Base-by-base conservation (phyloP, 2,888 invertebrate genomes). In the Schizotus pectinicornis region DNA sequence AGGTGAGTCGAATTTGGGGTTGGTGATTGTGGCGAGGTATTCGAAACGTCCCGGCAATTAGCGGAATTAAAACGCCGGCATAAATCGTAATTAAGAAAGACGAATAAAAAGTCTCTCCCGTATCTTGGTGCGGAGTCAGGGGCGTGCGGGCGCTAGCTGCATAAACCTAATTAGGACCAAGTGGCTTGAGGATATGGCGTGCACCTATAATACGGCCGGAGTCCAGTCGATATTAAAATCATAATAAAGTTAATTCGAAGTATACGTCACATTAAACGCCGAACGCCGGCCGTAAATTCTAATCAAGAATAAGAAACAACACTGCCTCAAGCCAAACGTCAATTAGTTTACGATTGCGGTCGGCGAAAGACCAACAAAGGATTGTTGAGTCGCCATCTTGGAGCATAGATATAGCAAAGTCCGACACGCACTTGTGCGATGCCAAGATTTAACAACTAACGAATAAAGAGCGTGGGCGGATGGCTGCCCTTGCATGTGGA, bases 191-290 rank as follows among this genome's bases (percentile, higher is more conserved):
- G 43, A 49, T 49, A 49, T 43, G 37, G 43, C 49, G 35, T 56
- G 43, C 22, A 22, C 22, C 22, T 22, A 22, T 22, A 22, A 22
- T 22, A 22, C 22, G 5, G 22, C 22, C 22, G 22, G 22, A 22
- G 50, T 61, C 62, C 64, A 59, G 60, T 62, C 62, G 43, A 62
- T 64, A 67, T 67, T 66, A 71, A 71, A 72, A 67, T 67, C 66
- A 64, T 71, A 73, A 73, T 72, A 73, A 73, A 73, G 62, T 73
- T 73, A 73, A 73, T 73, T 72, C 67, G 68, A 67, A 64, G 65
- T 70, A 70, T 72, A 70, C 67, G 68, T 72, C 71, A 63, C 68
- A 66, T 71, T 69, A 66, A 67, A 62, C 60, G 60, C 52, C 56
- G 54, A 61, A 62, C 43, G 65, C 62, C 64, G 59, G 66, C 61